These are phyloP conservation scores for Psilanteris sp. DNA, from an alignment of 1,140 invertebrate genomes.

Conservation along the genomic window DNA sequence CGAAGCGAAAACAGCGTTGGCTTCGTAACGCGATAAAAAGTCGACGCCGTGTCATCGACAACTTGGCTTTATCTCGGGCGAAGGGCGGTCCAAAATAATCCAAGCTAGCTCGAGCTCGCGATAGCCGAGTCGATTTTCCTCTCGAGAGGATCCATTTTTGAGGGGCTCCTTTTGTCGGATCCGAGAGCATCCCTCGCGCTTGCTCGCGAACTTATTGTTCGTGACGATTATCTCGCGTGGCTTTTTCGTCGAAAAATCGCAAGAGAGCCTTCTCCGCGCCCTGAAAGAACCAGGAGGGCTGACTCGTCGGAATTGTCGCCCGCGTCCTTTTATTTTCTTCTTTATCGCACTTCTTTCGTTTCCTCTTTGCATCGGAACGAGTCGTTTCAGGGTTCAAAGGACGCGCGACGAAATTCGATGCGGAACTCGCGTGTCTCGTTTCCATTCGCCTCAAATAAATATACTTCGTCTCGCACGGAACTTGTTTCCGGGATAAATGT, in stretches of 20 bases:
- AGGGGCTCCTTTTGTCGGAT: slow-evolving; percentile 47
- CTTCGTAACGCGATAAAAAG: slow-evolving; percentile 34
- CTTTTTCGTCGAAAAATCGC: slow-evolving; percentile 52
- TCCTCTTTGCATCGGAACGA: slow-evolving; percentile 26
- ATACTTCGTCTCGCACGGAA: background rate
- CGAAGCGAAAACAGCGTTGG: slow-evolving; percentile 2
- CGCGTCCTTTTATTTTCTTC: slow-evolving; percentile 27
- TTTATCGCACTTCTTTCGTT: slow-evolving; percentile 18
- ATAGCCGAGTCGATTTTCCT: slow-evolving; percentile 63
- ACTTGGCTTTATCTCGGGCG: slow-evolving; percentile 28
- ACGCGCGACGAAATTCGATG: slow-evolving; percentile 5
- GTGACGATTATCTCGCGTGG: slow-evolving; percentile 57
- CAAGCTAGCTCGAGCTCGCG: slow-evolving; percentile 23
- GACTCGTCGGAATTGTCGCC: slow-evolving; percentile 39
- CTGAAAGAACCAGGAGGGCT: slow-evolving; percentile 39
- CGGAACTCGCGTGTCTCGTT: slow-evolving; percentile 1
- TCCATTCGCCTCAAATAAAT: slow-evolving; percentile 38
- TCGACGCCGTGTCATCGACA: slow-evolving; percentile 25
- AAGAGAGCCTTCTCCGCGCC: slow-evolving; percentile 10
- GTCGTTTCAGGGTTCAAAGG: slow-evolving; percentile 37
- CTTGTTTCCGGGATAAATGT: slow-evolving; percentile 23
- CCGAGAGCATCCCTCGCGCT: slow-evolving; percentile 19
- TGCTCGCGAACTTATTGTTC: slow-evolving; percentile 61
- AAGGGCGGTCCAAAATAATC: slow-evolving; percentile 49
- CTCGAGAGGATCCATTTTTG: slow-evolving; percentile 58